Conservation (phyloP, 2,797 vertebrate genomes). For the Cyclura pinguis region DNA sequence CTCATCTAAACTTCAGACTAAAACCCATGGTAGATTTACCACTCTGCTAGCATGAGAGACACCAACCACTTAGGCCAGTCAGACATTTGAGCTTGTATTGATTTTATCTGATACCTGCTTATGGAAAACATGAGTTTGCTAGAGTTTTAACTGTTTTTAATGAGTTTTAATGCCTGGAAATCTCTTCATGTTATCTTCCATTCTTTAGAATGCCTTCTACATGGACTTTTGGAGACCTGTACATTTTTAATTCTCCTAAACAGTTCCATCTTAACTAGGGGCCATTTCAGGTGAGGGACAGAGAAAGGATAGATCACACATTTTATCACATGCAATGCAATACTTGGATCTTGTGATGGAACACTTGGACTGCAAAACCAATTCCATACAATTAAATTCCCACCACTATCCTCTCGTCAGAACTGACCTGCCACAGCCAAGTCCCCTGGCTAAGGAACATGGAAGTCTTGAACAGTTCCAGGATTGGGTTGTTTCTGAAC, state of each 20-base stretch:
- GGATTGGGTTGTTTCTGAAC: conserved; percentile 81
- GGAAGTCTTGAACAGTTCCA: conserved; percentile 86
- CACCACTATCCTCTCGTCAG: neutral
- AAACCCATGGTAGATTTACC: no score
- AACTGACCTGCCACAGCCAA: conserved; percentile 94
- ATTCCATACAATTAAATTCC: neutral
- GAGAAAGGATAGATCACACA: no score
- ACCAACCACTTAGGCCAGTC: neutral
- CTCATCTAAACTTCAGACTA: no score
- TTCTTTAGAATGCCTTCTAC: neutral
- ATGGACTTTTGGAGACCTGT: neutral
- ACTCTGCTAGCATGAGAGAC: neutral
- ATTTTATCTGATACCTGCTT: neutral
- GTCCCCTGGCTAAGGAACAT: conserved; percentile 90
- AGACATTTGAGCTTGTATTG: neutral
- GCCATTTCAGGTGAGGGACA: no score
- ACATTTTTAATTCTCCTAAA: neutral
- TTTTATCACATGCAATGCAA: neutral
- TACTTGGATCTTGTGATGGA: neutral
- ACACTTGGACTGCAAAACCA: neutral
- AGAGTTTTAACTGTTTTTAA: no score
- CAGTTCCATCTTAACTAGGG: neutral
- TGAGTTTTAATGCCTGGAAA: neutral
- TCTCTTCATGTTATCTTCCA: neutral
- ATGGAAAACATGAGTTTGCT: neutral